phyloP scores from a whole-genome alignment of 1,140 invertebrate genomes.

The Drosophila athabasca region DNA sequence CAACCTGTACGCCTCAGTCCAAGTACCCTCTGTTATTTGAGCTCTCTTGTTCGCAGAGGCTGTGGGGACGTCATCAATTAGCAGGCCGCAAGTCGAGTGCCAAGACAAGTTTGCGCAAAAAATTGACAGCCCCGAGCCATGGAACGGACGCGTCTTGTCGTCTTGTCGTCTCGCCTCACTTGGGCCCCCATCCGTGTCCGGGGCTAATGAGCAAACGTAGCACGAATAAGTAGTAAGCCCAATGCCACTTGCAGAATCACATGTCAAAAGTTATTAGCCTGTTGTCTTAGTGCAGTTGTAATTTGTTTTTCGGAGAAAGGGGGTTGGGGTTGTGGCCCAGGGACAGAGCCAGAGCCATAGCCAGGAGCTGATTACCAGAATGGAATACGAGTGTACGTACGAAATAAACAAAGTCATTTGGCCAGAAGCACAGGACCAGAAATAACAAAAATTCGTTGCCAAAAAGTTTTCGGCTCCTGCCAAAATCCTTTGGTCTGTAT shows the following conservation, averaged over 20 bases:
- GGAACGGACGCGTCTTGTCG: slow-evolving; percentile 21
- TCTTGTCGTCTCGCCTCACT: neutral
- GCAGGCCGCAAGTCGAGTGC: slow-evolving; percentile 53
- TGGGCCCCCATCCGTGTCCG: slow-evolving; percentile 18
- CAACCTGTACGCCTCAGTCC: no score
- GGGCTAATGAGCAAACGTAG: slow-evolving; percentile 69
- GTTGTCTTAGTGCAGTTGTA: slow-evolving; percentile 47
- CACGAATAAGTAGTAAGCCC: slow-evolving; percentile 18
- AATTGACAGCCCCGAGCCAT: slow-evolving; percentile 46
- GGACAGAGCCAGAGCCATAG: neutral
- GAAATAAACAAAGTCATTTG: slow-evolving; percentile 78
- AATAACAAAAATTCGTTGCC: slow-evolving; percentile 68
- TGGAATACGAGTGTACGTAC: slow-evolving; percentile 48
- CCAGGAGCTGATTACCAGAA: slow-evolving; percentile 71
- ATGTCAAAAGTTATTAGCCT: slow-evolving; percentile 78
- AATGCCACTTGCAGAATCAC: slow-evolving; percentile 66
- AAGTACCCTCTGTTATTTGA: slow-evolving; percentile 8
- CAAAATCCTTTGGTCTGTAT: slow-evolving; percentile 30
- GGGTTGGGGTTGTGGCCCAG: no score
- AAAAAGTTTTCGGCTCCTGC: slow-evolving; percentile 45
- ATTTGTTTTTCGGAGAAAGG: slow-evolving; percentile 56
- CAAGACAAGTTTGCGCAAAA: slow-evolving; percentile 70
- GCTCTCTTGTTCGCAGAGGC: neutral
- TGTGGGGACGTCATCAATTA: slow-evolving; percentile 65
- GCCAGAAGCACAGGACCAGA: slow-evolving; percentile 31